Conservation (phyloP, 1,140 invertebrate genomes). For the Caenorhabditis latens region DNA sequence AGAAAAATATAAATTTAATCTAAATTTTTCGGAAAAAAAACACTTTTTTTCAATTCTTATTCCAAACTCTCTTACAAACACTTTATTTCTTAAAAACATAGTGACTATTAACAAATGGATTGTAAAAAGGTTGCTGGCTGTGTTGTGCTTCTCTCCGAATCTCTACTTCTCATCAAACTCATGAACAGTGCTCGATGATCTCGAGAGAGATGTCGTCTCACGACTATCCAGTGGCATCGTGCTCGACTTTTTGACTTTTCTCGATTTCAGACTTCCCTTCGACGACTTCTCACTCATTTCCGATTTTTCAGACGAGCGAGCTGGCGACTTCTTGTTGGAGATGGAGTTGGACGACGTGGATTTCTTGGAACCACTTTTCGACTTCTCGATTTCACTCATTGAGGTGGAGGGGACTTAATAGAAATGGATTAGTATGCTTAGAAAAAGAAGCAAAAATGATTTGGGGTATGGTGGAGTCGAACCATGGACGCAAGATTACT, state of each 20-base stretch:
- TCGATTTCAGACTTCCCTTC: constrained; percentile 29
- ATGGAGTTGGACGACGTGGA: background rate
- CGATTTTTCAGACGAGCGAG: background rate
- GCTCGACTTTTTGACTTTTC: constrained; percentile 6
- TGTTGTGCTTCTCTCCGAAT: too few species aligned
- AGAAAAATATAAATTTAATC: too few species aligned
- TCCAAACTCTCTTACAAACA: too few species aligned
- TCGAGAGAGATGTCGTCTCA: constrained; percentile 20
- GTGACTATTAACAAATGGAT: too few species aligned
- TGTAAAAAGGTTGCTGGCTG: too few species aligned
- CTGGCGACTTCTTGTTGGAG: background rate
- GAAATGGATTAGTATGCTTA: background rate
- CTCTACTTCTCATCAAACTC: too few species aligned
- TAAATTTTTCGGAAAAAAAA: too few species aligned
- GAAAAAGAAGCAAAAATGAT: too few species aligned
- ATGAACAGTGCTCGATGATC: background rate
- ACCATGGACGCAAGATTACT: too few species aligned
- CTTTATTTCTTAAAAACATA: too few species aligned
- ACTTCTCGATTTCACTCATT: constrained; percentile 10
- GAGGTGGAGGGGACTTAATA: constrained; percentile 2
- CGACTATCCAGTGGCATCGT: constrained; percentile 24
- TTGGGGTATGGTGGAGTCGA: too few species aligned
- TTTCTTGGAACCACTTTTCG: background rate
- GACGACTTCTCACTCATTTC: constrained; percentile 33
- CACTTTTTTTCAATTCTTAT: too few species aligned